A percentile compares a stretch with the other conserved stretches of the same genome.
phyloP scores from a whole-genome alignment of 2,113 vertebrate species.

The Cephalopholis sonnerati region DNA sequence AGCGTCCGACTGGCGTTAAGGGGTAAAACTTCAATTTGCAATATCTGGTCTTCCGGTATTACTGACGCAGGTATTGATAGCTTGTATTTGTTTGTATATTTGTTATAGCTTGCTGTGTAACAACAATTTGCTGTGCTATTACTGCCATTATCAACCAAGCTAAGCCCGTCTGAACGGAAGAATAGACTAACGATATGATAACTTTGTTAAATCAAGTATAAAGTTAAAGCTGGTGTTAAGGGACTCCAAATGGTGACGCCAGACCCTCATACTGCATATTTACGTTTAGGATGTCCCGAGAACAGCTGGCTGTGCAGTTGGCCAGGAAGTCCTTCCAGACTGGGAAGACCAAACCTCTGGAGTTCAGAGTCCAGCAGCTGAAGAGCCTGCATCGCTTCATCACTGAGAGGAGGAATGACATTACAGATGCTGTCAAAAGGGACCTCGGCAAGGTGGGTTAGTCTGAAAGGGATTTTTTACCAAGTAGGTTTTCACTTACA shows the following conservation, averaged over 20 bases:
- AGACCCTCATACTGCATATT: neutral
- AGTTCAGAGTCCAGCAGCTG: constrained; percentile 88
- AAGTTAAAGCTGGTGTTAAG: neutral
- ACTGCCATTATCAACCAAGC: constrained; percentile 7
- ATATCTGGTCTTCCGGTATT: neutral
- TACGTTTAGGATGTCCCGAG: constrained; percentile 70
- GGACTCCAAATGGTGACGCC: neutral
- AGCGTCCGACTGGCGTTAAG: neutral
- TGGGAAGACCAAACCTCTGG: constrained; percentile 83
- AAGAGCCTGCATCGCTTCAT: constrained; percentile 84
- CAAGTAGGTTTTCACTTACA: neutral
- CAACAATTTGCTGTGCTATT: neutral
- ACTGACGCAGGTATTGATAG: too few species aligned
- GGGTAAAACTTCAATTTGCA: neutral
- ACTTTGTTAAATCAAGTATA: neutral
- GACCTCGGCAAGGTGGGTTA: constrained; percentile 88
- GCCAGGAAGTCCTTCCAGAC: constrained; percentile 85
- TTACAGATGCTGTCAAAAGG: constrained; percentile 77
- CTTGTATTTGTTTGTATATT: fast-evolving
- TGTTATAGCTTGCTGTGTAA: neutral
- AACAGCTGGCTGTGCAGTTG: constrained; percentile 74
- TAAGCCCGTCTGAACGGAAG: neutral
- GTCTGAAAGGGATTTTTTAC: neutral
- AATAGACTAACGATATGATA: too few species aligned
- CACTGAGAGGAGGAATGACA: constrained; percentile 80